Base-by-base conservation (phyloP, 2,888 invertebrate genomes). In the Scrobipalpa costella region DNA sequence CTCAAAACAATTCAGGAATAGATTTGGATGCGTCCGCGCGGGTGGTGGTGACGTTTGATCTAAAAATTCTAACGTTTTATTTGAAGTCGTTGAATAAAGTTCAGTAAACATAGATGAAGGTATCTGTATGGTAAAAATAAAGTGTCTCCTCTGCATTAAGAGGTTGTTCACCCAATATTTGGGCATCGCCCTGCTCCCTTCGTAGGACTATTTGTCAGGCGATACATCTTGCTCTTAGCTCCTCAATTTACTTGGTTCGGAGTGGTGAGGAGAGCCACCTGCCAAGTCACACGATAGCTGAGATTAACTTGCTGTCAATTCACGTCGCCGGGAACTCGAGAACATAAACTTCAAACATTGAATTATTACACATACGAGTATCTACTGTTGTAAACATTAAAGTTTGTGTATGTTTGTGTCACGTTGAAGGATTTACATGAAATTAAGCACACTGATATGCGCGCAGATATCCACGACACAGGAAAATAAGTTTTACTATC, bases 141-240 rank as follows among this genome's bases (percentile, higher is more conserved):
- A 90, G 84, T 90, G 89, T 90, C 90, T 85, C 88, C 85, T 80
- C 79, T 74, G 86, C 88, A 90, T 90, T 88, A 87, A 85, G 83
- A 90, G 90, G 90, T 90, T 88, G 84, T 90, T 90, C 88, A 90
- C 90, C 90, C 85, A 87, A 76, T 83, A 85, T 85, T 90, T 90
- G 89, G 89, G 88, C 86, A 84, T 84, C 86, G 86, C 84, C 82
- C 85, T 76, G 72, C 73, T 81, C 80, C 82, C 81, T 82, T 73
- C 72, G 64, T 78, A 79, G 77, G 80, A 80, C 80, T 82, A 86
- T 88, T 86, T 88, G 83, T 88, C 82, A 86, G 87, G 83, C 86
- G 84, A 85, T 80, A 81, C 80, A 75, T 79, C 76, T 79, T 77
- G 70, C 77, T 79, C 73, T 74, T 77, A 75, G 75, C 76, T 75